These are phyloP conservation scores for Oreohelix idahoensis DNA, from an alignment of 1,140 invertebrate genomes.

Conservation along the genomic window DNA sequence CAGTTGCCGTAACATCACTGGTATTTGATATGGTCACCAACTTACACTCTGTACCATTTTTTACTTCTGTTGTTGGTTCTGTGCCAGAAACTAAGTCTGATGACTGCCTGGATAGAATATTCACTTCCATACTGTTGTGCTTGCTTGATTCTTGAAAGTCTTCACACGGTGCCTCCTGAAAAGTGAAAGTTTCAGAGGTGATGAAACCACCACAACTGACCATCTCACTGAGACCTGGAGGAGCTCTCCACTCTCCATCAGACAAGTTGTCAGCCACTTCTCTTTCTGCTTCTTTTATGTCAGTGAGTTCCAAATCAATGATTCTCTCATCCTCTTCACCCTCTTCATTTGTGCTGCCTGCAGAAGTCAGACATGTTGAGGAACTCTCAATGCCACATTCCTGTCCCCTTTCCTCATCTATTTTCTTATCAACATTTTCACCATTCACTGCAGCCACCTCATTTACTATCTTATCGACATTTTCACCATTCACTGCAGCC, in stretches of 20 bases:
- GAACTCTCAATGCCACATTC: background rate
- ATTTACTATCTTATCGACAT: background rate
- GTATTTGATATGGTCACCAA: no score
- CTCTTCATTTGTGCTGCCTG: background rate
- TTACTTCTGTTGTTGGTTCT: background rate
- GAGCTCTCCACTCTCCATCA: slow-evolving; percentile 20
- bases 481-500: background rate
- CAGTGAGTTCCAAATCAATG: background rate
- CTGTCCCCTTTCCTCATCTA: slow-evolving; percentile 5
- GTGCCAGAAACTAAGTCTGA: background rate
- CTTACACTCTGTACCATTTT: background rate
- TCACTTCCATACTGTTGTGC: background rate
- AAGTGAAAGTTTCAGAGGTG: background rate
- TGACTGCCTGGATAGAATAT: background rate
- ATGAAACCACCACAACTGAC: background rate
- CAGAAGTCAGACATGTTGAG: background rate
- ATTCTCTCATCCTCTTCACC: slow-evolving; percentile 28
- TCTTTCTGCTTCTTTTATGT: slow-evolving; percentile 26
- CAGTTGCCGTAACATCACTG: background rate
- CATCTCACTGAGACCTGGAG: background rate
- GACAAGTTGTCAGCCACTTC: slow-evolving; percentile 12
- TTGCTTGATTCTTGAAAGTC: background rate
- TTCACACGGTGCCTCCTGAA: background rate
- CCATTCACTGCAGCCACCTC: background rate
- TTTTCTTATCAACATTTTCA: slow-evolving; percentile 9